phyloP scores from a whole-genome alignment of 2,888 invertebrate species.

The Tolmerus cingulatus region DNA sequence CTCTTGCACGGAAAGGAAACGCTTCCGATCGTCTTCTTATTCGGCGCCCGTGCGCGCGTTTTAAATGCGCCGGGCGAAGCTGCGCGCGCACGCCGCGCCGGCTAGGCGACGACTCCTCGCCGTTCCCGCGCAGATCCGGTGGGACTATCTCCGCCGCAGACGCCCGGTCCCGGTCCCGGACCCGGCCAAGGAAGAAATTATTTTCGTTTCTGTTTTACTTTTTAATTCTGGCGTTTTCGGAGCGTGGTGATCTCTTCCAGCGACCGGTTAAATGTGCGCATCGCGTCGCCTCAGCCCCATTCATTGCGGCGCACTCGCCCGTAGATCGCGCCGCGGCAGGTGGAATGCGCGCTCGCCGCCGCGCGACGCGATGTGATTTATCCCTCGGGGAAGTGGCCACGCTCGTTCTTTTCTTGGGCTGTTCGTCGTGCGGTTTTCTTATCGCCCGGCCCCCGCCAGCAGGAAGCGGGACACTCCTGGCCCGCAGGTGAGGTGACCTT shows the following conservation, averaged over 20 bases:
- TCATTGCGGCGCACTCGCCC: not conserved
- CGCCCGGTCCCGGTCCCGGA: not conserved
- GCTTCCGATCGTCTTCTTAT: conserved; percentile 19
- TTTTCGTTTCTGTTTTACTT: conserved; percentile 21
- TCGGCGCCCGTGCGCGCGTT: not conserved
- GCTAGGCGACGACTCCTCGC: not conserved
- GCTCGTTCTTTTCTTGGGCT: not conserved
- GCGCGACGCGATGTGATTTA: not conserved
- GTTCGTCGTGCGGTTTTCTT: not conserved
- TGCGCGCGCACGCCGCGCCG: not conserved
- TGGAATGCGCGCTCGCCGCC: not conserved
- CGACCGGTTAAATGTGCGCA: not conserved
- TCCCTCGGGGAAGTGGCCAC: not conserved
- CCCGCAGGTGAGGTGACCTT: not conserved
- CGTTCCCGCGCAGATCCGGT: not conserved
- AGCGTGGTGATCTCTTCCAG: not conserved
- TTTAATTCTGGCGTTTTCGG: conserved; percentile 26
- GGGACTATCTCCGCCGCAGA: not conserved
- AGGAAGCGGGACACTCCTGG: not conserved
- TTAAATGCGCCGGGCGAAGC: not conserved
- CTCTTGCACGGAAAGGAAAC: conserved; percentile 21
- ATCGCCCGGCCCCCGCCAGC: not conserved
- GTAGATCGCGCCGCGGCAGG: not conserved
- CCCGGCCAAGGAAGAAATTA: not conserved
- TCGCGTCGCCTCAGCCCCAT: not conserved